Evolutionary conservation across 2,888 invertebrate genomes (phyloP).

Genomic region (Andrena dorsata): DNA sequence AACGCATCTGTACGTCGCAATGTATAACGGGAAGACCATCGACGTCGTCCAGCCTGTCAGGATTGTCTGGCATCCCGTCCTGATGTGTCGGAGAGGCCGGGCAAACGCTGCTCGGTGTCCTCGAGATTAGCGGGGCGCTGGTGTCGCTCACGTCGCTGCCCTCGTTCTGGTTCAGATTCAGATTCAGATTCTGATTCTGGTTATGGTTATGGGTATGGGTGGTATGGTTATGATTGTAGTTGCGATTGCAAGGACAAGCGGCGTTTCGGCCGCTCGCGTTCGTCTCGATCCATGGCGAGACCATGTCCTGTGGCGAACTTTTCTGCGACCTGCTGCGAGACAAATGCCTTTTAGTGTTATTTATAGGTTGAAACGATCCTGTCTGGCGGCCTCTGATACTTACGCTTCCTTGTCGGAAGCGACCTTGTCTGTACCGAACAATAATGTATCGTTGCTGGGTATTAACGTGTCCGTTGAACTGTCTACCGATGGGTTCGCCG

Average conservation of each 20-base stretch:
- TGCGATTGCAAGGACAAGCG: conserved; percentile 66
- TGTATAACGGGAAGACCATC: conserved; percentile 91
- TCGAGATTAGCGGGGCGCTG: conserved; percentile 85
- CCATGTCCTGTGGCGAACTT: conserved; percentile 70
- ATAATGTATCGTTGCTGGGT: conserved; percentile 80
- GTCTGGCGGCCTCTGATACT: conserved; percentile 55
- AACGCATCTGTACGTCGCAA: conserved; percentile 91
- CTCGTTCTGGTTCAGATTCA: conserved; percentile 75
- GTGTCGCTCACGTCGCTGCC: conserved; percentile 82
- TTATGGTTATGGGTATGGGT: conserved; percentile 59
- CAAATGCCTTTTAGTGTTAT: conserved; percentile 20
- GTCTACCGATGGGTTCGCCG: conserved; percentile 84
- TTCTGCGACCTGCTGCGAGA: conserved; percentile 67
- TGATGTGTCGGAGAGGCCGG: conserved; percentile 87
- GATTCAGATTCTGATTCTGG: conserved; percentile 65
- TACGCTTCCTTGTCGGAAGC: conserved; percentile 78
- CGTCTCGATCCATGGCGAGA: conserved; percentile 73
- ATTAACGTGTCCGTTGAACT: conserved; percentile 87
- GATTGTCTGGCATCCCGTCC: conserved; percentile 79
- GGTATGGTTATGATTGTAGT: conserved; percentile 71
- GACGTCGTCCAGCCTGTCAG: conserved; percentile 87
- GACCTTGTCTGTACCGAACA: conserved; percentile 46
- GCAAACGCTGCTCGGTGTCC: conserved; percentile 87
- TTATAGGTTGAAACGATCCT: not conserved
- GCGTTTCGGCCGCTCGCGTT: conserved; percentile 60